These are phyloP conservation scores for Zophobas atratus DNA, from an alignment of 1,140 invertebrate genomes.

Conservation along the genomic window DNA sequence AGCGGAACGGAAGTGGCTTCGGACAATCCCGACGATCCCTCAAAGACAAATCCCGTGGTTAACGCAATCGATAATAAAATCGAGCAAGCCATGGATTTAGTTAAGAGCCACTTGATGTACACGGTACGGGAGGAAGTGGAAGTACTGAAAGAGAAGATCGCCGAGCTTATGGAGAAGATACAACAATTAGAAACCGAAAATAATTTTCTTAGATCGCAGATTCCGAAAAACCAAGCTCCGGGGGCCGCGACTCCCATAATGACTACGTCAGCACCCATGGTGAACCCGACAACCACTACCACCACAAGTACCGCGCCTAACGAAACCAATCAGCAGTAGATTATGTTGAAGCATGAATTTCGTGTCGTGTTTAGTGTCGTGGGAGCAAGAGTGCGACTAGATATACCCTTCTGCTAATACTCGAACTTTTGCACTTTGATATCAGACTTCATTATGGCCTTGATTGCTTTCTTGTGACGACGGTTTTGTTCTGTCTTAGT, in stretches of 20 bases:
- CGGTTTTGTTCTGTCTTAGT: constrained; percentile 2
- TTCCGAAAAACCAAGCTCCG: constrained; percentile 60
- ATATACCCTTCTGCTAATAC: constrained; percentile 1
- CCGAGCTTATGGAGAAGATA: constrained; percentile 75
- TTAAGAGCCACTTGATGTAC: constrained; percentile 81
- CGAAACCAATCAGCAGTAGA: constrained; percentile 34
- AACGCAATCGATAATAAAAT: constrained; percentile 80
- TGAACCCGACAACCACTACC: constrained; percentile 19
- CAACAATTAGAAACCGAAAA: constrained; percentile 76
- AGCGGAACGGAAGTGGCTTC: constrained; percentile 54
- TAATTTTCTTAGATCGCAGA: constrained; percentile 67
- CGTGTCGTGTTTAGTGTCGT: neutral
- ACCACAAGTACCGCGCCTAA: constrained; percentile 15
- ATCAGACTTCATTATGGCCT: constrained; percentile 28
- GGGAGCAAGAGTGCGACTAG: neutral
- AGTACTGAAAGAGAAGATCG: constrained; percentile 78
- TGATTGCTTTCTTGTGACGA: constrained; percentile 16
- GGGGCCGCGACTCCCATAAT: constrained; percentile 16
- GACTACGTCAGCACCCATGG: constrained; percentile 16
- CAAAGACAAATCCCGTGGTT: constrained; percentile 66
- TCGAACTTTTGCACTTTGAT: constrained; percentile 10
- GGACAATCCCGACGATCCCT: constrained; percentile 62
- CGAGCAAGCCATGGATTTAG: constrained; percentile 81
- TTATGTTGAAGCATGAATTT: neutral
- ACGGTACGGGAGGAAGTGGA: constrained; percentile 82